A percentile compares a stretch with the other conserved stretches of the same genome.
phyloP scores from a whole-genome alignment of 2,113 vertebrate species.

The Xenopus laevis region DNA sequence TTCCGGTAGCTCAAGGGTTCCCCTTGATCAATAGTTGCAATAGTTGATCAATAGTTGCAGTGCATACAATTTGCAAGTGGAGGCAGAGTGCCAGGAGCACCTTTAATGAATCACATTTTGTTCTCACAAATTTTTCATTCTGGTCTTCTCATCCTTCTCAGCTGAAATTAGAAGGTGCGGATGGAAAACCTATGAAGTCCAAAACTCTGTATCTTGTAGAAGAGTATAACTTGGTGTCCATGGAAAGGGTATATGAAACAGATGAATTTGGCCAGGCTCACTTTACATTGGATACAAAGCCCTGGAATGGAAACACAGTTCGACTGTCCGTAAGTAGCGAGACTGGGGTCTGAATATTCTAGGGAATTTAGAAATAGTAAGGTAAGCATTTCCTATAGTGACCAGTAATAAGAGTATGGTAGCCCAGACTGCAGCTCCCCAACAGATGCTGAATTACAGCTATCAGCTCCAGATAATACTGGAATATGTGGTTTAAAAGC shows the following conservation, averaged over 20 bases:
- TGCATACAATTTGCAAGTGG: too few relatives aligned
- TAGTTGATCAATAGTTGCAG: too few relatives aligned
- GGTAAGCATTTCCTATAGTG: too few relatives aligned
- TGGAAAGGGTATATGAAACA: conserved; percentile 42
- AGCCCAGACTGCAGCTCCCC: neutral
- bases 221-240: conserved; percentile 39
- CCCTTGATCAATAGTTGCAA: too few relatives aligned
- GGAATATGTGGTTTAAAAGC: too few relatives aligned
- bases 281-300: conserved; percentile 48
- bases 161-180: conserved; percentile 50
- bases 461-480: too few relatives aligned
- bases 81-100: too few relatives aligned
- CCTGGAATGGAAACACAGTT: conserved; percentile 51
- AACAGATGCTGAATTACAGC: accelerated
- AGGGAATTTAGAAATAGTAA: too few relatives aligned
- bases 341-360: too few relatives aligned
- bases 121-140: neutral
- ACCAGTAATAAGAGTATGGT: too few relatives aligned
- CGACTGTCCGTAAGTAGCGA: conserved; percentile 22
- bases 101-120: too few relatives aligned
- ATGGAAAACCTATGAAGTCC: conserved; percentile 50
- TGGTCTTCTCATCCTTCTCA: conserved; percentile 13
- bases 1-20: too few relatives aligned
- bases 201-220: conserved; percentile 50
- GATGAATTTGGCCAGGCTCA: conserved; percentile 49